These are phyloP conservation scores for Ophonus ardosiacus DNA, from an alignment of 2,888 invertebrate species.

Conservation along the genomic window DNA sequence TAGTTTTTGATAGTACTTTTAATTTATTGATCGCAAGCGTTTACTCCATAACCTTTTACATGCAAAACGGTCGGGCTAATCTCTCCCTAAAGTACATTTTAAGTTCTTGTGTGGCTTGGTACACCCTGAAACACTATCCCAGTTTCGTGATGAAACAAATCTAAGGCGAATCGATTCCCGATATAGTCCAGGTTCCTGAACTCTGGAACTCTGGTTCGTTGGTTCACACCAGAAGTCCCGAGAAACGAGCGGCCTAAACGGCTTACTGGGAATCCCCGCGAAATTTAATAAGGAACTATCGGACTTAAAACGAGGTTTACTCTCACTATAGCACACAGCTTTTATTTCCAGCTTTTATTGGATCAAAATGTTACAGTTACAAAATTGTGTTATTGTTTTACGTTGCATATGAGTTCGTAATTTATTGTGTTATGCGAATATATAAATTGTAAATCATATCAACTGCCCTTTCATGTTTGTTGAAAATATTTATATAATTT, in stretches of 20 bases:
- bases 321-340: conserved; percentile 23
- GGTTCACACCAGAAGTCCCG: conserved; percentile 35
- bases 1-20: no score
- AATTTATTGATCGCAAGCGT: neutral
- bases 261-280: conserved; percentile 51
- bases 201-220: neutral
- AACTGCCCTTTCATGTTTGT: neutral
- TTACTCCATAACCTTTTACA: neutral
- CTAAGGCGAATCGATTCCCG: conserved; percentile 36
- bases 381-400: neutral
- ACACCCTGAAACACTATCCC: neutral
- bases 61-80: neutral
- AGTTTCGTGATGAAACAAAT: conserved; percentile 41
- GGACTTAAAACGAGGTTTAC: conserved; percentile 18
- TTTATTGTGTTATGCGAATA: neutral
- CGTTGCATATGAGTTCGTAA: neutral
- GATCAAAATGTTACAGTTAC: conserved; percentile 17
- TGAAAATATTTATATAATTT: no score
- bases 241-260: conserved; percentile 23
- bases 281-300: conserved; percentile 62
- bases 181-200: neutral
- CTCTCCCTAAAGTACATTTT: neutral
- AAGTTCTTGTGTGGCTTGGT: neutral
- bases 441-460: no score
- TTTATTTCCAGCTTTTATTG: conserved; percentile 26